Base-by-base conservation (phyloP, 2,113 vertebrate species). In the Notarius quadriscutis region DNA sequence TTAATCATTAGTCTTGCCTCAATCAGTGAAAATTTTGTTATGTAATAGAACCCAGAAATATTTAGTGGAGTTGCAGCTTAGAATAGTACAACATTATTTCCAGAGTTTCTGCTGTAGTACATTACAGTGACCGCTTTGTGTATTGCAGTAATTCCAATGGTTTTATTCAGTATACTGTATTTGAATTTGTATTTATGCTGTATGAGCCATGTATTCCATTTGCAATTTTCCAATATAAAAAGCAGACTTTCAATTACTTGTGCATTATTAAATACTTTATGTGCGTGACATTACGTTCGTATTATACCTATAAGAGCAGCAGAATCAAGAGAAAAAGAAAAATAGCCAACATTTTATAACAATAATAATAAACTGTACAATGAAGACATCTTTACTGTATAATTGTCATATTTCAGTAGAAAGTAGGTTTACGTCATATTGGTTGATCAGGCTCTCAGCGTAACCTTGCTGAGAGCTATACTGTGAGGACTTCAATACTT, bases 391-490 rank as follows among this genome's bases (percentile, higher is more conserved):
- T n/a, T 77, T 14, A 11, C 8, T 75, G 74, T 77, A 51, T 77
- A 77, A 77, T 53, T 10, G 0, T 75, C 22, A 58, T 58, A 57
- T 80, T 80, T 58, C 53, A 58, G n/a, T 10, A 58, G 7, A 80
- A 80, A 8, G 77, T 9, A 55, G 27, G 27, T 55, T 86, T 74
- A 89, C 86, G 5, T 89, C 83, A 18, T 89, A 0, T 58, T 89
- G 86, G 27, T 90, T 90, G 53, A 84, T 20, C 60, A 89, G 80
- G 4, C 30, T 27, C 67, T 90, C 87, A 15, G 48, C 17, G 71
- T 88, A 86, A 22, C 74, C 53, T 55, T 78, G 58, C 41, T 82
- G 74, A 41, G 57, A 57, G 18, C 78, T 90, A 62, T 60, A 88
- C 60, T 91, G 88, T 30, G 41, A n/a, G 62, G 62, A 55, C 67